phyloP scores from a whole-genome alignment of 2,113 vertebrate species.

The Phaethon lepturus region DNA sequence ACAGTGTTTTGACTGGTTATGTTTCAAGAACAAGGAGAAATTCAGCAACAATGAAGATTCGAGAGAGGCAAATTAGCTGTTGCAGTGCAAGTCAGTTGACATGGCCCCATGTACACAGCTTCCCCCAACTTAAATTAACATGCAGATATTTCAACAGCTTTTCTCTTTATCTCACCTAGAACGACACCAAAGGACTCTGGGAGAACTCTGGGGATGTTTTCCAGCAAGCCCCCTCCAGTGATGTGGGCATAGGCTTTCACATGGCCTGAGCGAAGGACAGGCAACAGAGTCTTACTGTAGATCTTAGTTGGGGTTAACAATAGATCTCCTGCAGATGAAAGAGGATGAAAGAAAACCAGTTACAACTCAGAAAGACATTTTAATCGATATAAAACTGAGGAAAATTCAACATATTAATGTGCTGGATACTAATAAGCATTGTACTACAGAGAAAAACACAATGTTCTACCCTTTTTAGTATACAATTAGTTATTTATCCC shows the following conservation, averaged over 20 bases:
- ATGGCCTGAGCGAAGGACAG: slow-evolving; percentile 83
- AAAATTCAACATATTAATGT: background rate
- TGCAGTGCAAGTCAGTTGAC: background rate
- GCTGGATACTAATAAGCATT: background rate
- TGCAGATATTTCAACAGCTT: background rate
- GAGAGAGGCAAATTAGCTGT: background rate
- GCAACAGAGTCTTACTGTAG: slow-evolving; percentile 88
- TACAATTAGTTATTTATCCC: background rate
- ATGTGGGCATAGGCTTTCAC: slow-evolving; percentile 94
- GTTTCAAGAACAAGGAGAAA: background rate
- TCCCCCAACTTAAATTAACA: background rate
- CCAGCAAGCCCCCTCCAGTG: slow-evolving; percentile 93
- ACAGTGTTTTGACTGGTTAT: background rate
- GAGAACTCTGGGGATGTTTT: slow-evolving; percentile 94
- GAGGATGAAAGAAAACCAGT: background rate
- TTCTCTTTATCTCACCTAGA: slow-evolving; percentile 81
- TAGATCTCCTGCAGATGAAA: slow-evolving; percentile 81
- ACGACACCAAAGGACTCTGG: slow-evolving; percentile 82
- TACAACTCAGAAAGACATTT: background rate
- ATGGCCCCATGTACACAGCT: background rate
- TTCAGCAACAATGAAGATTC: background rate
- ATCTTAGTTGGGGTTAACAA: slow-evolving; percentile 93
- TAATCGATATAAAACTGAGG: background rate
- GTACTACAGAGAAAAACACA: background rate
- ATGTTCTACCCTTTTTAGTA: background rate